These are phyloP conservation scores for Leptosomus discolor DNA, from an alignment of 2,113 vertebrate genomes.

Conservation along the genomic window DNA sequence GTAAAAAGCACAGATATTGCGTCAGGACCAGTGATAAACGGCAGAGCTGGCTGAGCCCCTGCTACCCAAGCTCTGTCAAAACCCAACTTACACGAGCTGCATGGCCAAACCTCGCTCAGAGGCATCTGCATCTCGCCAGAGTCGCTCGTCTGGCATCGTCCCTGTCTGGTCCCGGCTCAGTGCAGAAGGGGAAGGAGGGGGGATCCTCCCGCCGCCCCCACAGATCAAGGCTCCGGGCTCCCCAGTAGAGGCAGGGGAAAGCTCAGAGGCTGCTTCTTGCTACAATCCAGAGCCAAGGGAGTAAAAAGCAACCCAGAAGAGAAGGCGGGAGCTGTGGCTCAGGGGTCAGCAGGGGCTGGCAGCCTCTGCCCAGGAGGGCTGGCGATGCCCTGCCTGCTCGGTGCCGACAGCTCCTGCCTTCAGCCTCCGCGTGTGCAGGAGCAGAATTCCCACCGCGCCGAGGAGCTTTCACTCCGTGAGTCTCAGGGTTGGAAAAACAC, in stretches of 20 bases:
- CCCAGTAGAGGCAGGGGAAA: neutral
- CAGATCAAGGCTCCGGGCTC: neutral
- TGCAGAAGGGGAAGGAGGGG: neutral
- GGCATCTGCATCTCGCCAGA: neutral
- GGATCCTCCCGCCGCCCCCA: neutral
- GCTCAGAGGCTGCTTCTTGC: neutral
- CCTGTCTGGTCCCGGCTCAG: neutral
- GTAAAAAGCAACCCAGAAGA: neutral
- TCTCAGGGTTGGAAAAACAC: neutral
- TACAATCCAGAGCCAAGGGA: neutral
- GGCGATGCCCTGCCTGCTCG: fast-evolving
- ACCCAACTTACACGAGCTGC: neutral
- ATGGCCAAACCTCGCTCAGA: neutral
- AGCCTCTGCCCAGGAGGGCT: neutral
- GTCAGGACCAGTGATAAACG: fast-evolving
- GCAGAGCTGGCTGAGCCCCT: neutral
- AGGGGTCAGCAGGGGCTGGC: neutral
- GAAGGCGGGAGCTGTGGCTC: fast-evolving
- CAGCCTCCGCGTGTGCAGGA: fast-evolving
- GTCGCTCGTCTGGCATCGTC: neutral
- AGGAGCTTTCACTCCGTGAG: neutral
- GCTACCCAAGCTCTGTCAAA: neutral
- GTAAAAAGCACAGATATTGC: neutral
- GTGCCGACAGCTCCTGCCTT: neutral
- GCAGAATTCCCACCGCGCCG: neutral